Conservation (phyloP, 2,797 vertebrate species). For the Merluccius polli region DNA sequence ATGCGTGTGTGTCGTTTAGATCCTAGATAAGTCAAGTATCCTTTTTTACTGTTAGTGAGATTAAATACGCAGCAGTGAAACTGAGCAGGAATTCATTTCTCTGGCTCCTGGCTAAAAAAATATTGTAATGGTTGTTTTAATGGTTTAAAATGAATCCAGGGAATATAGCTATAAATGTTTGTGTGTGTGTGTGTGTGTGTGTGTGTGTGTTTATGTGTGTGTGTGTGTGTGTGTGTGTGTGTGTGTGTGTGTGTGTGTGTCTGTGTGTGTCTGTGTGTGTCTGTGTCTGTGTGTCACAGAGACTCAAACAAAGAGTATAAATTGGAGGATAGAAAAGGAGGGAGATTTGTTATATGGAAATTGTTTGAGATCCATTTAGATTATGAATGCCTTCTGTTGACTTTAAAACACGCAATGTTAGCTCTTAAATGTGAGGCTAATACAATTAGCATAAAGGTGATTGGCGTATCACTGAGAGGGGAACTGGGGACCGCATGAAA, state of each 20-base stretch:
- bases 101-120: conserved; percentile 17
- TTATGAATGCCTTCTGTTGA: conserved; percentile 1
- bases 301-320: no score
- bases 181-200: no score
- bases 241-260: neutral
- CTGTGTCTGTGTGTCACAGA: neutral
- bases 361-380: neutral
- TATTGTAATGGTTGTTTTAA: conserved; percentile 16
- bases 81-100: conserved; percentile 15
- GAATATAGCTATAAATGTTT: conserved; percentile 2
- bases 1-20: neutral
- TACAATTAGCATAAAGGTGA: conserved; percentile 16
- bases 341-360: no score
- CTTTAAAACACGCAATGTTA: neutral
- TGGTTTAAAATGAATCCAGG: conserved; percentile 11
- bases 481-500: neutral
- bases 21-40: neutral
- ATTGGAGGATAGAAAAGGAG: no score
- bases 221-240: conserved; percentile 2
- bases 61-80: conserved; percentile 8
- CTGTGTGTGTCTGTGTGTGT: neutral
- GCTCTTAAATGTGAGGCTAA: neutral
- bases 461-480: neutral
- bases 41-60: neutral
- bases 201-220: no score